Evolutionary conservation across 30 jellyfish, hydroid and myxozoan species (phyloP), one percentile per base, ranked within the genome.

Genomic region (Hydractinia symbiolongicarpus): DNA sequence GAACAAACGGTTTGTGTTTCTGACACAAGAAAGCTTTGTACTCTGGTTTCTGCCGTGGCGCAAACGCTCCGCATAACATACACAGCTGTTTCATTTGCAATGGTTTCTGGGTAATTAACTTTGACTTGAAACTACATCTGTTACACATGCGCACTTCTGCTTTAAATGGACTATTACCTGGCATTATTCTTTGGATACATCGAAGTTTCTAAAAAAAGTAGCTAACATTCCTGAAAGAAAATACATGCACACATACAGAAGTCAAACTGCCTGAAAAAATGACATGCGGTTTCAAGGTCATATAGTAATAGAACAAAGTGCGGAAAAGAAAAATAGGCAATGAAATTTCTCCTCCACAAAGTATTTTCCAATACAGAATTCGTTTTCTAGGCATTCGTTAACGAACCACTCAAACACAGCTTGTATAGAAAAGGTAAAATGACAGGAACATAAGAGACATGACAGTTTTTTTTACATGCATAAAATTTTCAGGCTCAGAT

Each of bases 11-110:
- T 40, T 73, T 78, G 80, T 88, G 96, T 16, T 66, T 61, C 89
- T 82, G 84, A 77, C 96, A 88, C 60, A 88, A 79, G 72, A 75
- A 78, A 17, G 96, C 96, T 72, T 61, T 55, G 14, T 66, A 21
- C 50, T 51, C 71, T 57, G 78, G 69, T 9, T 83, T 83, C 76
- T 88, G 78, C 84, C 86, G 82, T 7, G 86, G 94, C 57, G 67
- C 82, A 13, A 5, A 19, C 14, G 81, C 69, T 54, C 94, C 96
- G 62, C 96, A 88, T 10, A 88, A 21, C 19, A 83, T 79, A 75
- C 96, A 88, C 58, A 16, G 17, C 73, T 83, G 85, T 61, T 88
- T 88, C 71, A 74, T 82, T 54, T 52, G 86, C 40, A 76, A 83
- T 6, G 96, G 90, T 19, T 20, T 53, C 69, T 88, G 96, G 0